These are phyloP conservation scores for Rhagonycha lutea DNA, from an alignment of 2,888 invertebrate species.

Conservation along the genomic window DNA sequence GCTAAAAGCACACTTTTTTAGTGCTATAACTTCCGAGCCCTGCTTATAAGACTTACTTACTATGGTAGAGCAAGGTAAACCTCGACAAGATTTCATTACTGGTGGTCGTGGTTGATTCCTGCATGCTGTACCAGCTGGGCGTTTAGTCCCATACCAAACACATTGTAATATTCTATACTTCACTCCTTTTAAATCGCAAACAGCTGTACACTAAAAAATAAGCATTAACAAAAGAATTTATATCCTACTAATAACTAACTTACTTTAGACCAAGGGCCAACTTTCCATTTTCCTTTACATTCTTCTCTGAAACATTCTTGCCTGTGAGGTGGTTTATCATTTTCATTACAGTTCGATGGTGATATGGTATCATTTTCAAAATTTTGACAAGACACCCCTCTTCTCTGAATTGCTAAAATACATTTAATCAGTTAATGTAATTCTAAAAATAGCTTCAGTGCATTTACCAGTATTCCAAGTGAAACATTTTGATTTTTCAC, in stretches of 20 bases:
- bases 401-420: conserved; percentile 70
- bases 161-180: conserved; percentile 89
- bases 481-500: conserved; percentile 75
- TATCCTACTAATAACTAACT: conserved; percentile 34
- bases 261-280: conserved; percentile 93
- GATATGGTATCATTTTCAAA: conserved; percentile 44
- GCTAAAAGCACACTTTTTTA: too few species aligned
- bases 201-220: conserved; percentile 76
- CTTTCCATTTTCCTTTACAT: conserved; percentile 90
- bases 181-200: conserved; percentile 81
- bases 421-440: background rate
- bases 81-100: conserved; percentile 78
- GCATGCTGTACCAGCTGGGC: conserved; percentile 86
- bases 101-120: conserved; percentile 74
- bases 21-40: too few species aligned
- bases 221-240: background rate
- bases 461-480: conserved; percentile 68
- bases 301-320: conserved; percentile 81
- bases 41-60: conserved; percentile 53
- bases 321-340: conserved; percentile 73
- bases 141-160: conserved; percentile 86
- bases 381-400: conserved; percentile 67
- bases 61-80: conserved; percentile 64
- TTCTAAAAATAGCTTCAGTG: background rate
- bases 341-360: conserved; percentile 69